phyloP scores from a whole-genome alignment of 2,797 vertebrate genomes.

The Parotocinclus haroldoi region DNA sequence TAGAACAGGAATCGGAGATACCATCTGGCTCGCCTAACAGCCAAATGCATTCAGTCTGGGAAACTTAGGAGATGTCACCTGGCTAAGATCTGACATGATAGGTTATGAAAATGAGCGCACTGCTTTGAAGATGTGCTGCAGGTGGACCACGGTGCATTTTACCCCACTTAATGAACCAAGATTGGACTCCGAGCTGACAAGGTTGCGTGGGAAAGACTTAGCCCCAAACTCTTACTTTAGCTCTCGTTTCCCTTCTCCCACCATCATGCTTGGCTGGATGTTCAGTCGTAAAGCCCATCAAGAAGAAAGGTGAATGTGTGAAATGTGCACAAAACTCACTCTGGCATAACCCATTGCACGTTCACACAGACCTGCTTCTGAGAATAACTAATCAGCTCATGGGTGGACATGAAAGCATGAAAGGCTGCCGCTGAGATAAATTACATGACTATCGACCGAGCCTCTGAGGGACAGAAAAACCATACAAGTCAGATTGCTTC shows the following conservation, averaged over 20 bases:
- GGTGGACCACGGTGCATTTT: constrained; percentile 14
- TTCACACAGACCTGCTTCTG: background rate
- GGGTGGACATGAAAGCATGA: background rate
- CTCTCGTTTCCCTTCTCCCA: constrained; percentile 10
- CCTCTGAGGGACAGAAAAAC: constrained; percentile 9
- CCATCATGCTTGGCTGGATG: constrained; percentile 37
- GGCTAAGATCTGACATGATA: constrained; percentile 20
- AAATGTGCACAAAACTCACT: constrained; percentile 20
- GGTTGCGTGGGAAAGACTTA: constrained; percentile 60
- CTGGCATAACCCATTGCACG: background rate
- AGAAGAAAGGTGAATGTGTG: constrained; percentile 30
- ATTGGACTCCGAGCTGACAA: constrained; percentile 58
- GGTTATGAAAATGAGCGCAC: constrained; percentile 34
- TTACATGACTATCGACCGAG: background rate
- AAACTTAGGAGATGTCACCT: constrained; percentile 28
- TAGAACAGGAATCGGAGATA: constrained; percentile 35
- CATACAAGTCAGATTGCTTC: constrained; percentile 6
- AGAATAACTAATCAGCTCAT: background rate
- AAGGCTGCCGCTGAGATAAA: background rate
- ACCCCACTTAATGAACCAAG: constrained; percentile 13
- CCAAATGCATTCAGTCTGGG: constrained; percentile 11
- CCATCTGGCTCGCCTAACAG: constrained; percentile 33
- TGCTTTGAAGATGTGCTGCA: constrained; percentile 27
- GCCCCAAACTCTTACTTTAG: constrained; percentile 52
- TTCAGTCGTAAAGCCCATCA: constrained; percentile 27